Evolutionary conservation across 1,140 invertebrate genomes (phyloP).

Genomic region (Eulimnadia texana): DNA sequence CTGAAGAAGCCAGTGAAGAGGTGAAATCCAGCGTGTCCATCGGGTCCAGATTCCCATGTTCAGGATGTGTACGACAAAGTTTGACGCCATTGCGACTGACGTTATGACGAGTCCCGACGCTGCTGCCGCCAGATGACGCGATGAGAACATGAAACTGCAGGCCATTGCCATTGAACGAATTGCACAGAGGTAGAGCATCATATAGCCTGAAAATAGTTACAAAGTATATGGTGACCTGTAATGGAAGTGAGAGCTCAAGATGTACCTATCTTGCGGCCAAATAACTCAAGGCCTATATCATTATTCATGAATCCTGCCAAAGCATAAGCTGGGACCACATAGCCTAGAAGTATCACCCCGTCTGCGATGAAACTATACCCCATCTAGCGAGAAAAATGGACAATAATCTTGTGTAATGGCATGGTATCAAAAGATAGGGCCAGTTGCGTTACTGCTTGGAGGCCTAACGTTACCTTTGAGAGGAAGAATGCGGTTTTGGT

Average conservation of each 20-base stretch:
- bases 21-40: constrained; percentile 53
- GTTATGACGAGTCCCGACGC: constrained; percentile 46
- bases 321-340: constrained; percentile 58
- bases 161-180: constrained; percentile 54
- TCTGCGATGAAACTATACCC: constrained; percentile 6
- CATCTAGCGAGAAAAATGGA: neutral
- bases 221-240: no score
- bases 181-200: constrained; percentile 57
- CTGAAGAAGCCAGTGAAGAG: constrained; percentile 55
- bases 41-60: constrained; percentile 49
- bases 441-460: neutral
- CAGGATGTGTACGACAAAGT: constrained; percentile 50
- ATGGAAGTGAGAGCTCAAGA: neutral
- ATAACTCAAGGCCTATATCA: constrained; percentile 46
- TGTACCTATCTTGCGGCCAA: neutral
- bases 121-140: constrained; percentile 36
- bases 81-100: constrained; percentile 46
- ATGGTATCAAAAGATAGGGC: neutral
- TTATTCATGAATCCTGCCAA: constrained; percentile 62
- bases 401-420: neutral
- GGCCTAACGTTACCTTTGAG: constrained; percentile 47
- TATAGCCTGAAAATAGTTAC: constrained; percentile 41
- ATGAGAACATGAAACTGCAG: constrained; percentile 44
- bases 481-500: constrained; percentile 59
- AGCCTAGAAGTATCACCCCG: constrained; percentile 12